These are phyloP conservation scores for Microctenopoma lineatum DNA, from an alignment of 2,797 vertebrate genomes.

Conservation along the genomic window DNA sequence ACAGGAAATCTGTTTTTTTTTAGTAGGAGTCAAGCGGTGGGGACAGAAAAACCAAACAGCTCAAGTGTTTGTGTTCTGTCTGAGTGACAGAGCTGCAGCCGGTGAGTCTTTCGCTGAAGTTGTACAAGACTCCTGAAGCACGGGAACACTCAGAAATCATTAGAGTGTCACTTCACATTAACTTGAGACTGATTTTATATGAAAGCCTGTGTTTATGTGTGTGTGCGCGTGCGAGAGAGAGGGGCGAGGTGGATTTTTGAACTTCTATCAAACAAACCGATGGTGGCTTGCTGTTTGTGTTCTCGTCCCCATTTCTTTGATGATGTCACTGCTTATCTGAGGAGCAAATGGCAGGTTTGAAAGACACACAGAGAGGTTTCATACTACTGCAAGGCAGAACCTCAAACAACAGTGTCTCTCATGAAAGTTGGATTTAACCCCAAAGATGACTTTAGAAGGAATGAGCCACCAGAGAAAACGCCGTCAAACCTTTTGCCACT, in stretches of 20 bases:
- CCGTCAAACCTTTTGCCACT: slow-evolving; percentile 2
- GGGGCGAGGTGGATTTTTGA: neutral
- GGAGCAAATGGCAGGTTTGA: slow-evolving; percentile 10
- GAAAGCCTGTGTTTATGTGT: slow-evolving; percentile 2
- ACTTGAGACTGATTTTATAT: slow-evolving; percentile 14
- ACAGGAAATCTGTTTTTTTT: slow-evolving; percentile 13
- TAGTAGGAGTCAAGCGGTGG: slow-evolving; percentile 3
- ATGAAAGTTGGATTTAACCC: slow-evolving; percentile 10
- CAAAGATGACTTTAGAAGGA: slow-evolving; percentile 7
- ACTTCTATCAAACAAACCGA: slow-evolving; percentile 27
- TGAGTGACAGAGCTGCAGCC: slow-evolving; percentile 39
- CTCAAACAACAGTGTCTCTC: slow-evolving; percentile 6
- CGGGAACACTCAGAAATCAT: slow-evolving; percentile 62
- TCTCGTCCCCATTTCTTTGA: neutral
- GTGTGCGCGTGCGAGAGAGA: neutral
- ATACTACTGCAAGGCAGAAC: neutral
- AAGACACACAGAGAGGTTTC: neutral
- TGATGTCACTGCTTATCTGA: slow-evolving; percentile 11
- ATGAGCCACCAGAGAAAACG: neutral
- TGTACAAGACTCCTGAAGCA: slow-evolving; percentile 42
- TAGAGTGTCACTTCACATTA: slow-evolving; percentile 64
- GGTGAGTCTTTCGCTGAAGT: slow-evolving; percentile 42
- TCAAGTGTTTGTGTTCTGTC: slow-evolving; percentile 46
- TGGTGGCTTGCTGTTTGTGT: slow-evolving; percentile 8
- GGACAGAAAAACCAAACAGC: slow-evolving; percentile 12